phyloP scores from a whole-genome alignment of 2,797 vertebrate species.

The Heteromormyrus szaboi region DNA sequence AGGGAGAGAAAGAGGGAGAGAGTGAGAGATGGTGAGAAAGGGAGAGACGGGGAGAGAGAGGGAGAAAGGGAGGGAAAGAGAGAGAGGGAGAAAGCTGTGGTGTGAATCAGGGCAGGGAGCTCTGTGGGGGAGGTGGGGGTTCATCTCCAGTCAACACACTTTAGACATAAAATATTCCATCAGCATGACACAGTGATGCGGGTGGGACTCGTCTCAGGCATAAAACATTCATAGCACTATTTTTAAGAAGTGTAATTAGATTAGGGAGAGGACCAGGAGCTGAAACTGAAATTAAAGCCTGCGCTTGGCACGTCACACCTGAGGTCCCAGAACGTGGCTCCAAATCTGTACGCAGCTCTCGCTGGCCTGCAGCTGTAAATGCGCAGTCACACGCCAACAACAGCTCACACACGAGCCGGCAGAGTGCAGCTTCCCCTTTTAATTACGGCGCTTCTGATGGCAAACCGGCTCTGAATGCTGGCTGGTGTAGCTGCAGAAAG shows the following conservation, averaged over 20 bases:
- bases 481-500: neutral
- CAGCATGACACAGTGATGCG: neutral
- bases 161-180: neutral
- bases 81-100: neutral
- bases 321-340: neutral
- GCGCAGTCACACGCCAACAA: neutral
- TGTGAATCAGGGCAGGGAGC: neutral
- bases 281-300: slow-evolving; percentile 8
- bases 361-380: neutral
- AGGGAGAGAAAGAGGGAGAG: slow-evolving; percentile 26
- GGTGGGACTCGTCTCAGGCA: neutral
- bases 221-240: slow-evolving; percentile 19
- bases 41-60: slow-evolving; percentile 17
- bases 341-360: neutral
- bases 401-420: neutral
- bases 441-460: neutral
- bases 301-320: neutral
- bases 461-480: neutral
- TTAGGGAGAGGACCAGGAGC: slow-evolving; percentile 5
- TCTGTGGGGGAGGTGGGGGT: neutral
- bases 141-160: neutral
- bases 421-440: neutral
- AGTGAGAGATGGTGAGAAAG: neutral
- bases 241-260: slow-evolving; percentile 2
- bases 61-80: slow-evolving; percentile 4